phyloP scores from a whole-genome alignment of 2,888 invertebrate species.

The Syrista parreyssii region DNA sequence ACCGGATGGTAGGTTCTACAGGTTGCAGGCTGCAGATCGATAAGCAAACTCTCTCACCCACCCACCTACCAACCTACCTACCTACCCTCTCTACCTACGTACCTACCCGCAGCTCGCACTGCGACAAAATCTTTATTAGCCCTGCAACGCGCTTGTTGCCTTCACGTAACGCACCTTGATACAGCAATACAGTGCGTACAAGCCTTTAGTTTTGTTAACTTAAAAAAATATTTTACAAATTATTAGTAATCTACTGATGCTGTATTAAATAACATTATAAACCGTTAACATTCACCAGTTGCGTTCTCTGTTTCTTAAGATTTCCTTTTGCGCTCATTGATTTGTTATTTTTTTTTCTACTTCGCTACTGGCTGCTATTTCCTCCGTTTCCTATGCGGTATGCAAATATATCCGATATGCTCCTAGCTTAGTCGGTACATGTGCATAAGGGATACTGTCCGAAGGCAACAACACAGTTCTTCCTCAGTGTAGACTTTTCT shows the following conservation, averaged over 20 bases:
- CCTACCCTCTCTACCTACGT: background rate
- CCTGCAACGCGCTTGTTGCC: background rate
- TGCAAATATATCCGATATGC: background rate
- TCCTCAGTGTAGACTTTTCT: background rate
- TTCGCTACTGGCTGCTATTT: background rate
- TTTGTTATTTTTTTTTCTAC: too few species aligned
- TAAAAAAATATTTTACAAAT: background rate
- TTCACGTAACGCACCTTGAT: background rate
- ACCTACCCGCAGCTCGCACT: slow-evolving; percentile 3
- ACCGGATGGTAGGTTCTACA: slow-evolving; percentile 4
- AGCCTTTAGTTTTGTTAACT: background rate
- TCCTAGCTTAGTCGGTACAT: background rate
- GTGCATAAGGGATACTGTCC: background rate
- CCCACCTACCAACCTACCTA: background rate
- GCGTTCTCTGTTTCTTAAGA: background rate
- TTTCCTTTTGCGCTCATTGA: background rate
- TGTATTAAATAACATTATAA: too few species aligned
- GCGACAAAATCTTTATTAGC: slow-evolving; percentile 7
- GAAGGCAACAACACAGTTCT: background rate
- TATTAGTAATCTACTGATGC: too few species aligned
- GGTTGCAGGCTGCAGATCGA: slow-evolving; percentile 6
- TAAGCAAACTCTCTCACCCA: slow-evolving; percentile 2
- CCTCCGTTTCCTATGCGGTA: background rate
- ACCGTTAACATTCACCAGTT: too few species aligned
- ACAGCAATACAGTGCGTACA: background rate